A percentile compares a stretch with the other conserved stretches of the same genome.
Conservation (phyloP, 2,113 vertebrate genomes). For the Sphyrna mokarran region DNA sequence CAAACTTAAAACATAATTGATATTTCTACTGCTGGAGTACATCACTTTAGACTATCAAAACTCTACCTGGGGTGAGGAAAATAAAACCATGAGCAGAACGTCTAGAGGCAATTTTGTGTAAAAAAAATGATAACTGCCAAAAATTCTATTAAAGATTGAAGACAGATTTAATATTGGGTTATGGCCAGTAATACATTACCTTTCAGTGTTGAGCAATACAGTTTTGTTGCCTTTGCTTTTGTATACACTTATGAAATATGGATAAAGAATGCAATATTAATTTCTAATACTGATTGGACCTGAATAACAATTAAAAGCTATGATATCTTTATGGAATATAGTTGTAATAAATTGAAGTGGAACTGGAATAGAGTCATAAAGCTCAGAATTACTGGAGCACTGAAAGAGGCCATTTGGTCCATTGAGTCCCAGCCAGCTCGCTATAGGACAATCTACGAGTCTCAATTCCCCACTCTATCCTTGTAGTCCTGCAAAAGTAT, state of each 20-base stretch:
- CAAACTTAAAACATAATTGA: slow-evolving; percentile 25
- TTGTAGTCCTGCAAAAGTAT: not conserved
- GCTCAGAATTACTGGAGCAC: too few species aligned
- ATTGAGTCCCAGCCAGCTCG: not conserved
- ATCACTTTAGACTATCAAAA: not conserved
- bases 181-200: not conserved
- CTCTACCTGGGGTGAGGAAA: not conserved
- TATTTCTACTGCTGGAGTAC: not conserved
- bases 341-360: not conserved
- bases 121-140: not conserved
- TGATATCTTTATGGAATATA: not conserved
- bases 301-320: not conserved
- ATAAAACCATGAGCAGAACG: not conserved
- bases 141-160: not conserved
- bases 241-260: not conserved
- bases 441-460: not conserved
- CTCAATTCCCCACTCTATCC: not conserved
- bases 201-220: not conserved
- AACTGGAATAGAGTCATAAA: not conserved
- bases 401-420: not conserved
- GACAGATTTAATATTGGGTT: not conserved
- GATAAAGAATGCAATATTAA: not conserved
- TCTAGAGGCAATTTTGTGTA: not conserved
- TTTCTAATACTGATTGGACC: not conserved
- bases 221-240: not conserved